Base-by-base conservation (phyloP, 2,797 vertebrate species). In the Enteromius paludinosus region DNA sequence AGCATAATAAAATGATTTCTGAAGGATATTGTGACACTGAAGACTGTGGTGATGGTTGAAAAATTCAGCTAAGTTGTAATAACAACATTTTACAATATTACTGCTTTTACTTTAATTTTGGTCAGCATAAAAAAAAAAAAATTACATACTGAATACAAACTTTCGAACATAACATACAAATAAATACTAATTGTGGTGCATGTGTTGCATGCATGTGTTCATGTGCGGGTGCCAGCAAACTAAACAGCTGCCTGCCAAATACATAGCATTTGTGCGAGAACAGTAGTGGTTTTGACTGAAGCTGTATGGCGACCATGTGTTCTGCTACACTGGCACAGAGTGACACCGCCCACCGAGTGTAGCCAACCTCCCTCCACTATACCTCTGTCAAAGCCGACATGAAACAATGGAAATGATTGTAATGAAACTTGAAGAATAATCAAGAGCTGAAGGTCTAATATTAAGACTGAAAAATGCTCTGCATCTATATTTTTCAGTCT, bases 251-350 rank as follows among this genome's bases (percentile, higher is more conserved):
- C 45, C n/a, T 54, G 74, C 30, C 25, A 73, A 61, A 49, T 70
- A 75, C 54, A 72, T 41, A 76, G 25, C 59, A 45, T 33, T 83
- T 74, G 41, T 65, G 10, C 1, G 35, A 69, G 54, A 84, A 83
- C 85, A 80, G 64, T 77, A 33, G 64, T 68, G 74, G 35, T 84
- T 79, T 69, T 85, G 65, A 81, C 62, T 43, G n/a, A 78, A 85
- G 68, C 83, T 84, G 85, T 49, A 74, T 78, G 28, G 33, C 4
- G 28, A 86, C 85, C 82, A 87, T 80, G 81, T 81, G 77, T 83
- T 84, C 73, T 65, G 65, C 78, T 18, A 82, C 75, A 79, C 83
- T 81, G 72, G 54, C 83, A 79, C 83, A 8, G 83, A 84, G 72
- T 82, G 83, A 78, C 69, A 82, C 82, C 33, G 23, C 74, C 74